Conservation (phyloP, 2,797 vertebrate species). For the Liparis tanakae region DNA sequence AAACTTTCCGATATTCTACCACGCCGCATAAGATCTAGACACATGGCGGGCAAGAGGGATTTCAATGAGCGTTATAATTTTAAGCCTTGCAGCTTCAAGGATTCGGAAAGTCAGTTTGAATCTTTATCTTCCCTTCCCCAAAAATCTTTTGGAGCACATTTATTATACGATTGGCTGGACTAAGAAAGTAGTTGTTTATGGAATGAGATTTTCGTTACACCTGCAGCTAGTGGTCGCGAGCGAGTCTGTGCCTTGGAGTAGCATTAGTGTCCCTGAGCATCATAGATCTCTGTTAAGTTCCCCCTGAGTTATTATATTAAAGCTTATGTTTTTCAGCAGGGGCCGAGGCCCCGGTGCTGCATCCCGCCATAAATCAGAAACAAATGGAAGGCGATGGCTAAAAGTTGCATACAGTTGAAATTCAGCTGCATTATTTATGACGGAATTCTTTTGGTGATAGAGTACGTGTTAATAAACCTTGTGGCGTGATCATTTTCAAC, state of each 20-base stretch:
- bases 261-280: slow-evolving; percentile 38
- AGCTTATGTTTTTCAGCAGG: slow-evolving; percentile 53
- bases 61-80: slow-evolving; percentile 18
- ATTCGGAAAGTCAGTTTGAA: not conserved
- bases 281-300: slow-evolving; percentile 63
- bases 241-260: slow-evolving; percentile 31
- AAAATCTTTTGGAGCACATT: not conserved
- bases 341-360: slow-evolving; percentile 37
- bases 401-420: slow-evolving; percentile 71
- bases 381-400: slow-evolving; percentile 46
- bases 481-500: slow-evolving; percentile 54
- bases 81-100: not conserved
- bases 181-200: slow-evolving; percentile 11
- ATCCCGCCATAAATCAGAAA: slow-evolving; percentile 64
- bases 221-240: slow-evolving; percentile 12
- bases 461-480: slow-evolving; percentile 67
- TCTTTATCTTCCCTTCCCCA: not conserved
- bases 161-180: not conserved
- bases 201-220: not conserved
- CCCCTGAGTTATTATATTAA: slow-evolving; percentile 59
- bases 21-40: not conserved
- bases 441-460: slow-evolving; percentile 57
- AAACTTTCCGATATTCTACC: not conserved
- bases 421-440: slow-evolving; percentile 71
- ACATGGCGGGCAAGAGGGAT: not conserved